Evolutionary conservation across 2,113 vertebrate species (phyloP).

Genomic region (Pachypanchax playfairii): DNA sequence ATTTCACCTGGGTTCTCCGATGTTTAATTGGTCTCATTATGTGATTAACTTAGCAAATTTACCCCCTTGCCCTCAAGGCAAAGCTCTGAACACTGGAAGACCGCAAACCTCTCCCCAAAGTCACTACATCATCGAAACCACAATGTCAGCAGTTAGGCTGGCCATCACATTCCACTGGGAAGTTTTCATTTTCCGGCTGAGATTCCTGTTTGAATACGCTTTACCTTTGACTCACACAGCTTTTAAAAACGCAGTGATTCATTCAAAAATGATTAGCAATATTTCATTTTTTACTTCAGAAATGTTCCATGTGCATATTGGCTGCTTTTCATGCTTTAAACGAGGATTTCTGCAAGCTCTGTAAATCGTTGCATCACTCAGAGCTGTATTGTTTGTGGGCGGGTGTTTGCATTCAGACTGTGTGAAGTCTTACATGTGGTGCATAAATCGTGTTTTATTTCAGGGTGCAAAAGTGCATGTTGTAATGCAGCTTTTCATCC

Average conservation of each 20-base stretch:
- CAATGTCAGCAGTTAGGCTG: conserved; percentile 60
- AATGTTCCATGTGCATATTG: conserved; percentile 55
- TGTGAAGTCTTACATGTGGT: conserved; percentile 20
- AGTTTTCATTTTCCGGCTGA: conserved; percentile 67
- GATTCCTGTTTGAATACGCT: conserved; percentile 58
- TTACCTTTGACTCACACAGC: conserved; percentile 48
- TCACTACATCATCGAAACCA: conserved; percentile 73
- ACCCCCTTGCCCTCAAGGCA: conserved; percentile 78
- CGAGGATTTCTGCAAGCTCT: conserved; percentile 47
- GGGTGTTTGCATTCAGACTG: conserved; percentile 30
- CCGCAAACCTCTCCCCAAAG: conserved; percentile 66
- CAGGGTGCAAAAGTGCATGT: conserved; percentile 4
- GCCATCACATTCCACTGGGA: conserved; percentile 52
- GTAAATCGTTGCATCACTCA: conserved; percentile 37
- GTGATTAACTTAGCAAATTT: conserved; percentile 83
- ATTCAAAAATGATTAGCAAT: conserved; percentile 52
- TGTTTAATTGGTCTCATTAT: conserved; percentile 84
- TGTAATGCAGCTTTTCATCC: conserved; percentile 16
- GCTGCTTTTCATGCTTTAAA: conserved; percentile 52
- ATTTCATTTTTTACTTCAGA: conserved; percentile 58
- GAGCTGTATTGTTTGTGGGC: conserved; percentile 7
- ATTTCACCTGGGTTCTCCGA: conserved; percentile 72
- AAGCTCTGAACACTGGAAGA: conserved; percentile 66
- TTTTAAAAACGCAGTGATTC: conserved; percentile 35
- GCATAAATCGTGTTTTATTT: conserved; percentile 39